Percentiles rank a stretch among this genome's conserved stretches.
Conservation (phyloP, 2,113 vertebrate species). For the Holacanthus passer region DNA sequence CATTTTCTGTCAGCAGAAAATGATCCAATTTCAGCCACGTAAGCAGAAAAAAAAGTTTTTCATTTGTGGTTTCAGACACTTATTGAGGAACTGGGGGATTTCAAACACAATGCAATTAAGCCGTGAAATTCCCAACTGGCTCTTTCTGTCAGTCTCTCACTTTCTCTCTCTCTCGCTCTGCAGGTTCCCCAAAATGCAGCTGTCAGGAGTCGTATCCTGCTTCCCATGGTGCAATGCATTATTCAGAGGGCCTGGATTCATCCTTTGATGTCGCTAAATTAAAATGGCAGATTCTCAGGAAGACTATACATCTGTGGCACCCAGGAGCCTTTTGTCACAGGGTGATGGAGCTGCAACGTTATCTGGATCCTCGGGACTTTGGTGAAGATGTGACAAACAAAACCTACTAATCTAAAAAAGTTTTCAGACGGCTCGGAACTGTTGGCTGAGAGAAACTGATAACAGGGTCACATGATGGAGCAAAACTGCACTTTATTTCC, state of each 20-base stretch:
- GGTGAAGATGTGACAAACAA: background rate
- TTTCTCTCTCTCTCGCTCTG: slow-evolving; percentile 15
- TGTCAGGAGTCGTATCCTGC: slow-evolving; percentile 46
- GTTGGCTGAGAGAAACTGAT: background rate
- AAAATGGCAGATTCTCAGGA: slow-evolving; percentile 35
- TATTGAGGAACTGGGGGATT: slow-evolving; percentile 22
- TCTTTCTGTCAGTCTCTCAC: slow-evolving; percentile 16
- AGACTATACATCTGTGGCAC: slow-evolving; percentile 16
- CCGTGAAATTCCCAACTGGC: background rate
- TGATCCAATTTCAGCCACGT: slow-evolving; percentile 36
- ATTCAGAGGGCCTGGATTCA: slow-evolving; percentile 43
- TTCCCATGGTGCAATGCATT: slow-evolving; percentile 45
- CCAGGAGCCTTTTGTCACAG: slow-evolving; percentile 27
- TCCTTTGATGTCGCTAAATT: slow-evolving; percentile 53
- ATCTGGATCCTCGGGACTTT: background rate
- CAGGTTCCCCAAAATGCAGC: slow-evolving; percentile 44
- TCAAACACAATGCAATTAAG: slow-evolving; percentile 49
- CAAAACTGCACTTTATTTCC: slow-evolving; percentile 27
- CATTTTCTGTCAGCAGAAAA: slow-evolving; percentile 55
- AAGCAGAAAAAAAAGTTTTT: slow-evolving; percentile 54
- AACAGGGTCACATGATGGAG: slow-evolving; percentile 23
- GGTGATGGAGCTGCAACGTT: slow-evolving; percentile 14
- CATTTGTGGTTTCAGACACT: slow-evolving; percentile 31
- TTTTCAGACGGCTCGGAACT: background rate
- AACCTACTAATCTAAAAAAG: background rate